Percentiles rank a stretch among this genome's conserved stretches.
phyloP scores from a whole-genome alignment of 2,113 vertebrate species.

The Equus przewalskii region DNA sequence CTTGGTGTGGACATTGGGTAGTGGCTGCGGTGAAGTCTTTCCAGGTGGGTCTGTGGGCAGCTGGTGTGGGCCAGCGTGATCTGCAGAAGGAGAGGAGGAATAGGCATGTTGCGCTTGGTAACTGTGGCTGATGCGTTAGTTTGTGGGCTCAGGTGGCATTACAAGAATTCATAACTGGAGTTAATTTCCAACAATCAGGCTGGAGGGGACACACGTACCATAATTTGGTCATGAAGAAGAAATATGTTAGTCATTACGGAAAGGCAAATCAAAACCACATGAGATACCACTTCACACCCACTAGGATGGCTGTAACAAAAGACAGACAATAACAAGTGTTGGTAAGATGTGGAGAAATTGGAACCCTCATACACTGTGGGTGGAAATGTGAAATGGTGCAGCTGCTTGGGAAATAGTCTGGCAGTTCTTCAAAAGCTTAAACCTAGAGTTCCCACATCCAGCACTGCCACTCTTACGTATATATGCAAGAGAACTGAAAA shows the following conservation, averaged over 20 bases:
- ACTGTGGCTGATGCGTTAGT: not conserved
- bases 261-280: not conserved
- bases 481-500: not conserved
- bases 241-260: not conserved
- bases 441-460: not conserved
- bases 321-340: not conserved
- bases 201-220: too few relatives aligned
- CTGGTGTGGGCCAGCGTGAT: not conserved
- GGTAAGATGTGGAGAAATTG: not conserved
- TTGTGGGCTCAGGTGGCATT: not conserved
- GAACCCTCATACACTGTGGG: not conserved
- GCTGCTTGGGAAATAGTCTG: not conserved
- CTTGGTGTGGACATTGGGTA: not conserved
- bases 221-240: not conserved
- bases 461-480: not conserved
- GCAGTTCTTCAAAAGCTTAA: not conserved
- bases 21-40: not conserved
- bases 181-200: not conserved
- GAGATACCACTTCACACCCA: not conserved
- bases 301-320: not conserved
- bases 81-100: not conserved
- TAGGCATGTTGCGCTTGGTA: not conserved
- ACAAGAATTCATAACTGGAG: not conserved
- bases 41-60: not conserved
- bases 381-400: not conserved